Percentiles rank a stretch among this genome's conserved stretches.
phyloP scores from a whole-genome alignment of 2,113 vertebrate genomes.

The Cyanistes caeruleus region DNA sequence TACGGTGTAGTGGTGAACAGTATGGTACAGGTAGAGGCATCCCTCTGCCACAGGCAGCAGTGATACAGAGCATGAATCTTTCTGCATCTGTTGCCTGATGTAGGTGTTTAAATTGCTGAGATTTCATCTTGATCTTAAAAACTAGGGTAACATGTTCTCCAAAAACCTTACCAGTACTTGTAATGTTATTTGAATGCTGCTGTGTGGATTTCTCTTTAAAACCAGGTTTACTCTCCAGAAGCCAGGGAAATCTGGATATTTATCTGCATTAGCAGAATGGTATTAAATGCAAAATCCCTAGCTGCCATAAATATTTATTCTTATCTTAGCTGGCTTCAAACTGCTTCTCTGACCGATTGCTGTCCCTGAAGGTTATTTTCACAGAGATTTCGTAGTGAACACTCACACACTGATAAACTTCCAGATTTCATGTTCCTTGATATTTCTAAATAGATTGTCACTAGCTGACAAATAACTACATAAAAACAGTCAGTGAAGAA shows the following conservation, averaged over 20 bases:
- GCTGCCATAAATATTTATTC: constrained; percentile 20
- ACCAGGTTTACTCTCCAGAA: background rate
- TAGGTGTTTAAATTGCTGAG: background rate
- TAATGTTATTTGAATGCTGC: background rate
- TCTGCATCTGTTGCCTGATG: background rate
- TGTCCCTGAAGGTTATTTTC: constrained; percentile 34
- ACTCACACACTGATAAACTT: background rate
- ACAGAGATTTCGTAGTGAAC: constrained; percentile 23
- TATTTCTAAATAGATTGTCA: constrained; percentile 33
- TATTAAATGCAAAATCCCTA: constrained; percentile 27
- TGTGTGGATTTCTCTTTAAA: constrained; percentile 18
- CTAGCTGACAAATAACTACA: constrained; percentile 10
- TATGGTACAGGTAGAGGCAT: background rate
- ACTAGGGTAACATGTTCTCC: background rate
- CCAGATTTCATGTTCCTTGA: background rate
- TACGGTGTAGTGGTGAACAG: background rate
- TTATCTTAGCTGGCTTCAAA: constrained; percentile 3
- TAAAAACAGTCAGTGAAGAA: constrained; percentile 11
- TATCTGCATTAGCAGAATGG: constrained; percentile 1
- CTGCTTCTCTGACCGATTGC: background rate
- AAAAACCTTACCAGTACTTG: background rate
- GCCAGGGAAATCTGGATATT: constrained; percentile 10
- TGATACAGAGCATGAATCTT: background rate
- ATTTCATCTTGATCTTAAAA: background rate
- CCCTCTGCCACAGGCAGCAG: background rate